Evolutionary conservation across 2,113 vertebrate species (phyloP).

Genomic region (Pluvianellus socialis): DNA sequence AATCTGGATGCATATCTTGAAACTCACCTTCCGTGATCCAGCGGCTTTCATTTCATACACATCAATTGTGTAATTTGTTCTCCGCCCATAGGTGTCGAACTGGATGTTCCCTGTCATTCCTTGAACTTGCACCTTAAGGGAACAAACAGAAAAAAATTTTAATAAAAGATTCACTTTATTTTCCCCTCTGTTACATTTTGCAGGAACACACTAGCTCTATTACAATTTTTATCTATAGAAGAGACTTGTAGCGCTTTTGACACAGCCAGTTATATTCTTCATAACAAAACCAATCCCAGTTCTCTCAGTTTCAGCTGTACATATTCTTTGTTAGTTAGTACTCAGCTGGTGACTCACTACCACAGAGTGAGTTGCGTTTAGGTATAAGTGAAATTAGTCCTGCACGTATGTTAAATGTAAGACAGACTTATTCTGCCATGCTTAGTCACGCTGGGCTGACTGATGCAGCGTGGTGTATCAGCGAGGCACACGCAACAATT

Average conservation of each 20-base stretch:
- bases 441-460: not conserved
- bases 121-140: slow-evolving; percentile 90
- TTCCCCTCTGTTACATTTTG: not conserved
- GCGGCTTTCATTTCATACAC: slow-evolving; percentile 95
- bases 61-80: slow-evolving; percentile 97
- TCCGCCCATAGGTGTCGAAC: slow-evolving; percentile 96
- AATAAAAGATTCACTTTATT: not conserved
- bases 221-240: not conserved
- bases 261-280: not conserved
- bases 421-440: not conserved
- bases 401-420: not conserved
- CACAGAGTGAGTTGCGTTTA: not conserved
- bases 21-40: slow-evolving; percentile 92
- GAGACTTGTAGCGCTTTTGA: not conserved
- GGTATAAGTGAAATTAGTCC: not conserved
- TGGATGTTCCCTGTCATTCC: slow-evolving; percentile 99
- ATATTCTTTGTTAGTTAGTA: not conserved
- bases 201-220: not conserved
- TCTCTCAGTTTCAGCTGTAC: not conserved
- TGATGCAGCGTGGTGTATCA: not conserved
- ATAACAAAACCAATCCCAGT: not conserved
- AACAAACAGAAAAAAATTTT: slow-evolving; percentile 41
- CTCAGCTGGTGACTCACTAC: not conserved
- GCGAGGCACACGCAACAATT: not conserved
- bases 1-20: not conserved